Percentiles rank a stretch among this genome's conserved stretches.
Evolutionary conservation across 30 jellyfish, hydroid and myxozoan species (phyloP).

Genomic region (Turritopsis dohrnii): DNA sequence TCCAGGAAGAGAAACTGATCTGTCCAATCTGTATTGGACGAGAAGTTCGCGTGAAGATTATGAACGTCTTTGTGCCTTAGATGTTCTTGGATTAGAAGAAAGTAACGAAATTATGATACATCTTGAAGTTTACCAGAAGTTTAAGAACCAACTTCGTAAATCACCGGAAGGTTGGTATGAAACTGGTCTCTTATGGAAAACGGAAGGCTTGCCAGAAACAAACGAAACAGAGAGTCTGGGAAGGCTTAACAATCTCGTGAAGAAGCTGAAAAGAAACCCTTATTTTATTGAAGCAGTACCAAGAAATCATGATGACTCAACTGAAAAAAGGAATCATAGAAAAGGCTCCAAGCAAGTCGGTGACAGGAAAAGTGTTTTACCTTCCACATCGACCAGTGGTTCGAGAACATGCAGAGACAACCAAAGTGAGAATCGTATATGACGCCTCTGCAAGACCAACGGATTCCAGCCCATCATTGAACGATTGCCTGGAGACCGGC

Average conservation of each 20-base stretch:
- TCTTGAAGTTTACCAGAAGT: no score
- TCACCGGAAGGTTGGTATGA: no score
- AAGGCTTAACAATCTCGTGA: no score
- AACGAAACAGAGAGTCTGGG: slow-evolving; percentile 32
- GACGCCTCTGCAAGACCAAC: slow-evolving; percentile 50
- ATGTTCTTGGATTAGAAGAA: no score
- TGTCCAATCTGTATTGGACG: slow-evolving; percentile 24
- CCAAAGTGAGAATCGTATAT: slow-evolving; percentile 56
- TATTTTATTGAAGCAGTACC: no score
- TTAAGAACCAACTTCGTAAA: no score
- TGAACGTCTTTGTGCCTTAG: slow-evolving; percentile 50
- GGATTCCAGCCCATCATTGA: no score
- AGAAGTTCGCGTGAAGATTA: slow-evolving; percentile 48
- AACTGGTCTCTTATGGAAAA: slow-evolving; percentile 37
- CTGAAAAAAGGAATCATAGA: slow-evolving; percentile 67
- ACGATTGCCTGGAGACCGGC: slow-evolving; percentile 64
- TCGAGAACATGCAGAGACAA: slow-evolving; percentile 47
- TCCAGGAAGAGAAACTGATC: no score
- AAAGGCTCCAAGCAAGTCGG: slow-evolving; percentile 47
- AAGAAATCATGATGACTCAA: no score
- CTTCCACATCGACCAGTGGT: slow-evolving; percentile 63
- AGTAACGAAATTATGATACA: no score
- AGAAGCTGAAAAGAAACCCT: no score
- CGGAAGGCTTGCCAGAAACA: slow-evolving; percentile 16
- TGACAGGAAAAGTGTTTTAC: slow-evolving; percentile 36